Evolutionary conservation across 2,113 vertebrate genomes (phyloP).

Genomic region (Mola mola): DNA sequence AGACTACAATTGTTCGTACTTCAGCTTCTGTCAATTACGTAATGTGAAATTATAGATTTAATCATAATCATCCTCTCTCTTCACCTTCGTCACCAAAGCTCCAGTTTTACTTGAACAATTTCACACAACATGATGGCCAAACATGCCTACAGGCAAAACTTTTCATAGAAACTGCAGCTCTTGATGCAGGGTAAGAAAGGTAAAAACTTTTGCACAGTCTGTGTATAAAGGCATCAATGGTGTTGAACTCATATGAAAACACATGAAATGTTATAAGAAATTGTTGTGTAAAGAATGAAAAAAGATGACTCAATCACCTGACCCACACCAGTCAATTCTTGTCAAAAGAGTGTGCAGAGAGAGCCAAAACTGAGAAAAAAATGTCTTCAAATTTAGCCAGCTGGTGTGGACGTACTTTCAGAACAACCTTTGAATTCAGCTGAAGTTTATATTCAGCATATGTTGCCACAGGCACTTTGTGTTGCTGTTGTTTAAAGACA

Average conservation of each 20-base stretch:
- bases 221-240: too few relatives aligned
- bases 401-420: slow-evolving; percentile 14
- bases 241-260: neutral
- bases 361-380: slow-evolving; percentile 1
- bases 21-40: too few relatives aligned
- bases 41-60: too few relatives aligned
- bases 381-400: slow-evolving; percentile 2
- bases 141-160: too few relatives aligned
- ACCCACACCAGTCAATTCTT: neutral
- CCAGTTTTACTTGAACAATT: too few relatives aligned
- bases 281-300: neutral
- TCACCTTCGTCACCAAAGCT: too few relatives aligned
- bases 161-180: too few relatives aligned
- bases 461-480: slow-evolving; percentile 29
- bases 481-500: slow-evolving; percentile 36
- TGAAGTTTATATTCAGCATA: slow-evolving; percentile 23
- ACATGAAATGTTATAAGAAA: neutral
- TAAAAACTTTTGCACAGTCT: too few relatives aligned
- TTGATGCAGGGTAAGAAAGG: too few relatives aligned
- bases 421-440: slow-evolving; percentile 13
- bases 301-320: neutral
- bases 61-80: too few relatives aligned
- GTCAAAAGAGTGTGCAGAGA: neutral
- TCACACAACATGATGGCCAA: too few relatives aligned
- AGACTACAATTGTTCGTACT: too few relatives aligned